phyloP scores from a whole-genome alignment of 2,797 vertebrate genomes.

The Jordanella pulchra region DNA sequence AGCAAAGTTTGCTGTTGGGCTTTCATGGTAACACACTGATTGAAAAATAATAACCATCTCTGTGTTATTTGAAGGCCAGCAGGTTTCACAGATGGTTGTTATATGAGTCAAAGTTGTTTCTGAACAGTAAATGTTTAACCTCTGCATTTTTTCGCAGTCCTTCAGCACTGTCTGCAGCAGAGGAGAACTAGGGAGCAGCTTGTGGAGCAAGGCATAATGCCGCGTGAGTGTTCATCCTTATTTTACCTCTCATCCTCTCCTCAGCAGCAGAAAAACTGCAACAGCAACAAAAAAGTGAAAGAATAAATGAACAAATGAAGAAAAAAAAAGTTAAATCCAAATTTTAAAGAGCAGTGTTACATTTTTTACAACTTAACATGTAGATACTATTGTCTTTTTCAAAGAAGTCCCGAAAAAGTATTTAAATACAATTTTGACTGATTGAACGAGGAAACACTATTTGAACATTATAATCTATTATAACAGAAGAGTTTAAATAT shows the following conservation, averaged over 20 bases:
- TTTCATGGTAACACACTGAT: conserved; percentile 30
- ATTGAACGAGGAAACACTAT: not conserved
- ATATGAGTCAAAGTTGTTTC: conserved; percentile 44
- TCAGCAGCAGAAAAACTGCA: too few species aligned
- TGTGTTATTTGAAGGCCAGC: conserved; percentile 49
- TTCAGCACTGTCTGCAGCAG: conserved; percentile 95
- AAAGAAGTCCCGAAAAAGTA: not conserved
- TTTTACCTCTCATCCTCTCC: not conserved
- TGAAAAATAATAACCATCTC: conserved; percentile 47
- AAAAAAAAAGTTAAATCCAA: not conserved
- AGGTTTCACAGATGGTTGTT: conserved; percentile 42
- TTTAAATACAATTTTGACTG: not conserved
- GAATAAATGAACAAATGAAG: not conserved
- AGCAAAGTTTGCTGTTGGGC: conserved; percentile 32
- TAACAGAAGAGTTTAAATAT: not conserved
- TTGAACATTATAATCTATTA: conserved; percentile 5
- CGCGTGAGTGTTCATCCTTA: conserved; percentile 84
- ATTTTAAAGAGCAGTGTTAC: not conserved
- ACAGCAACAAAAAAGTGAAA: not conserved
- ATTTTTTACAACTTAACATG: not conserved
- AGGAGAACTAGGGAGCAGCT: conserved; percentile 94
- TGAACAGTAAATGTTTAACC: conserved; percentile 36
- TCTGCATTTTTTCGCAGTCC: conserved; percentile 80
- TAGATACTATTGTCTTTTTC: not conserved
- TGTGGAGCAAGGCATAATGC: conserved; percentile 98